Percentiles rank a stretch among this genome's conserved stretches.
These are phyloP conservation scores for Tetragonisca angustula DNA, from an alignment of 2,888 invertebrate species.

Conservation along the genomic window DNA sequence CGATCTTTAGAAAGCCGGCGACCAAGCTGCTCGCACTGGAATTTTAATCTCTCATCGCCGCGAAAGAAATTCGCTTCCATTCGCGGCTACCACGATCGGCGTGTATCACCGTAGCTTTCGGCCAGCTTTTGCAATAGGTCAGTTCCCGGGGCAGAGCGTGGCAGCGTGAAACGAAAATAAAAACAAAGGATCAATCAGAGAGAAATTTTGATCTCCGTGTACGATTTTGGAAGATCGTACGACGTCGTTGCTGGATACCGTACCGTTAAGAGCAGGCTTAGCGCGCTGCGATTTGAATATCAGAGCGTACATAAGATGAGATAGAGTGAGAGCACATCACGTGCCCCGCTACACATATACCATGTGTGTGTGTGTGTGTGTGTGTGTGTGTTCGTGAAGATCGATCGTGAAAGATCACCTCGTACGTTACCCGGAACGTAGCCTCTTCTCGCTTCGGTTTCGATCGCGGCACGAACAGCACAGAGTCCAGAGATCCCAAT, in stretches of 20 bases:
- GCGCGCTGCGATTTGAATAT: constrained; percentile 69
- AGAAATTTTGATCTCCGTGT: constrained; percentile 33
- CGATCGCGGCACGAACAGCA: constrained; percentile 49
- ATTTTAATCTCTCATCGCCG: background rate
- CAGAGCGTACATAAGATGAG: constrained; percentile 41
- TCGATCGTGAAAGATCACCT: constrained; percentile 81
- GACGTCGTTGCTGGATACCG: constrained; percentile 47
- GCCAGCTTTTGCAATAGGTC: constrained; percentile 21
- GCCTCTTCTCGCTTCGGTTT: constrained; percentile 55
- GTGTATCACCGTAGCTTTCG: background rate
- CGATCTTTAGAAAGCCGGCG: constrained; percentile 19
- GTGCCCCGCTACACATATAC: constrained; percentile 39
- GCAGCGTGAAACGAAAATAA: no score
- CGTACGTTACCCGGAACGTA: constrained; percentile 63
- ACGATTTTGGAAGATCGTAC: constrained; percentile 50
- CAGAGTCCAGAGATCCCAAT: constrained; percentile 49
- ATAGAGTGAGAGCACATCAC: constrained; percentile 32
- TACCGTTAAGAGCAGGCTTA: constrained; percentile 70
- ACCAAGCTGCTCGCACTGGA: background rate
- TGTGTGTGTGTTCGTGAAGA: constrained; percentile 58
- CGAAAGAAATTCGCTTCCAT: background rate
- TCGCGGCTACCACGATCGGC: background rate
- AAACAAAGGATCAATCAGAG: no score
- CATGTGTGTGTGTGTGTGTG: background rate
- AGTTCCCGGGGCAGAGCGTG: background rate